These are phyloP conservation scores for Morpho deidamia DNA, from an alignment of 2,888 invertebrate genomes.

Conservation along the genomic window DNA sequence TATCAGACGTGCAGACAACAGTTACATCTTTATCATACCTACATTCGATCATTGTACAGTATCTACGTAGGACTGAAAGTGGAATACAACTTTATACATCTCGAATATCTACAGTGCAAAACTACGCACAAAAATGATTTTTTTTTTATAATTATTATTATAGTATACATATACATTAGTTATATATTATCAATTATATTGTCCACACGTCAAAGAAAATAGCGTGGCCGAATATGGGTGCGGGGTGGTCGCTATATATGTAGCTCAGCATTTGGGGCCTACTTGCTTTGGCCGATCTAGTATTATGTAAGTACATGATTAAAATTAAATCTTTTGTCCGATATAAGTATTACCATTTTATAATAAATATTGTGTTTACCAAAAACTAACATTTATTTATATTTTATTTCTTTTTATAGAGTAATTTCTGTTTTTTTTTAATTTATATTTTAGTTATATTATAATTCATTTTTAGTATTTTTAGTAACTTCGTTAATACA, in stretches of 20 bases:
- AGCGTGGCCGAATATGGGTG: constrained; percentile 59
- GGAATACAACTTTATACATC: neutral
- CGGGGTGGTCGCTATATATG: constrained; percentile 61
- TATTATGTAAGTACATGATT: neutral
- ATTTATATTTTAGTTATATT: too few species aligned
- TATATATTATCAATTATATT: too few species aligned
- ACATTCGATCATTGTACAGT: neutral
- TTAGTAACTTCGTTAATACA: neutral
- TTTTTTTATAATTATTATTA: constrained; percentile 17
- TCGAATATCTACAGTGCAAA: constrained; percentile 3
- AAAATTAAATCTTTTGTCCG: neutral
- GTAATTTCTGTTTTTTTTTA: too few species aligned
- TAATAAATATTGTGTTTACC: neutral
- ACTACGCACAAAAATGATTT: constrained; percentile 6
- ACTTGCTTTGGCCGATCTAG: constrained; percentile 19
- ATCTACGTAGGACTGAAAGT: neutral
- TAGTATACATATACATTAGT: constrained; percentile 22
- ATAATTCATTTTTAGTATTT: neutral
- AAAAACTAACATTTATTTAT: neutral
- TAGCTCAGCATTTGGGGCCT: constrained; percentile 30
- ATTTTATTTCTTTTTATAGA: too few species aligned
- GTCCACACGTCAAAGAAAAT: constrained; percentile 39
- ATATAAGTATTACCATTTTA: neutral
- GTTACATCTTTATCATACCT: neutral
- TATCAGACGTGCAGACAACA: constrained; percentile 54